These are phyloP conservation scores for Samia ricini DNA, from an alignment of 1,140 invertebrate species.

Conservation along the genomic window DNA sequence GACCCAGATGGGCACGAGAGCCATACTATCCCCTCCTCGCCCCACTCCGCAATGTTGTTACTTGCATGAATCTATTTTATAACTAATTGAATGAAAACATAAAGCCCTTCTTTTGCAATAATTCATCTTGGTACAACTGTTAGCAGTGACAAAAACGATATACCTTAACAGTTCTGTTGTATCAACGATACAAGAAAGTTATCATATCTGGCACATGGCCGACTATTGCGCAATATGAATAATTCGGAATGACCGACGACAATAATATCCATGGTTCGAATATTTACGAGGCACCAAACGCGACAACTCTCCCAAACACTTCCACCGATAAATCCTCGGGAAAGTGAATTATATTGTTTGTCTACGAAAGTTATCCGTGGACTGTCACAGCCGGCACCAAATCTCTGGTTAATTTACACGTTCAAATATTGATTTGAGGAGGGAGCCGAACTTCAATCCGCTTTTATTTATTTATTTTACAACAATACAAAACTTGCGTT, in stretches of 20 bases:
- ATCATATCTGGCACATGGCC: background rate
- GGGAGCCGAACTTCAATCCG: background rate
- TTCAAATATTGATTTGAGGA: conserved; percentile 28
- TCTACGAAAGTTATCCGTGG: conserved; percentile 29
- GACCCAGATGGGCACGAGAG: no score
- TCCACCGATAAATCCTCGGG: conserved; percentile 23
- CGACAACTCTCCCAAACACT: conserved; percentile 13
- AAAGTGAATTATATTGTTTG: conserved; percentile 35
- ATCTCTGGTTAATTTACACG: conserved; percentile 28
- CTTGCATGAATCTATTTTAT: no score
- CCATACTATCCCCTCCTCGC: no score
- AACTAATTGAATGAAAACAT: no score
- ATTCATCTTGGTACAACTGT: no score
- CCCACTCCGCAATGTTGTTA: no score
- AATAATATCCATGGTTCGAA: conserved; percentile 5
- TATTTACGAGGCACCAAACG: conserved; percentile 8
- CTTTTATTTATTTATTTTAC: conserved; percentile 10
- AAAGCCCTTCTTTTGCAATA: no score
- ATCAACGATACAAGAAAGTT: background rate
- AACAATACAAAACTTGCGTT: conserved; percentile 17
- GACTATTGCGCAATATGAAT: conserved; percentile 8
- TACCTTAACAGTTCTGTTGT: background rate
- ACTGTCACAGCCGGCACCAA: conserved; percentile 23
- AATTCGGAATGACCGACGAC: background rate
- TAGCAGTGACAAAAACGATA: no score